Evolutionary conservation across 2,797 vertebrate genomes (phyloP).

Genomic region (Silurus aristotelis): DNA sequence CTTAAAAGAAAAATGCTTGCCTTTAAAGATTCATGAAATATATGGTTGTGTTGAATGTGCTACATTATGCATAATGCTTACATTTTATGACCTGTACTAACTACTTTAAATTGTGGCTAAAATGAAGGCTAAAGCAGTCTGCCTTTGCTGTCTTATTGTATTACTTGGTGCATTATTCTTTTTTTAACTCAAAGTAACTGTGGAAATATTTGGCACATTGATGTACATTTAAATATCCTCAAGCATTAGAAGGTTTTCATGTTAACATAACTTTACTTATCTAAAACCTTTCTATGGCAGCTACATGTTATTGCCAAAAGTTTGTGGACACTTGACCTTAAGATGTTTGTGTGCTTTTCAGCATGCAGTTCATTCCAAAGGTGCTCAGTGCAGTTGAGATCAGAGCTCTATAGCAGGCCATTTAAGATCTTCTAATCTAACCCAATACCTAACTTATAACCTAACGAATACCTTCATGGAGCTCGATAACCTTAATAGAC

Average conservation of each 20-base stretch:
- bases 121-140: neutral
- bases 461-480: too few species aligned
- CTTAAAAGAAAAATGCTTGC: neutral
- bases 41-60: neutral
- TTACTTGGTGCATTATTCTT: neutral
- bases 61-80: neutral
- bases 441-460: too few species aligned
- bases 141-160: neutral
- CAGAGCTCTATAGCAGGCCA: too few species aligned
- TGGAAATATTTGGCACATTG: neutral
- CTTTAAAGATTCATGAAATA: neutral
- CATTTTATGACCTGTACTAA: neutral
- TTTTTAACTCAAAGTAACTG: neutral
- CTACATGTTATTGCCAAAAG: neutral
- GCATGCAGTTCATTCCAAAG: too few species aligned
- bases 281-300: neutral
- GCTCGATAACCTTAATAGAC: too few species aligned
- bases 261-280: neutral
- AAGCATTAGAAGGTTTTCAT: neutral
- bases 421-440: too few species aligned
- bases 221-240: neutral
- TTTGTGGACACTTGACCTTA: too few species aligned
- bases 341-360: too few species aligned
- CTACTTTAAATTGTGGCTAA: constrained; percentile 1
- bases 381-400: too few species aligned